Base-by-base conservation (phyloP, 2,888 invertebrate species). In the Julus scandinavius region DNA sequence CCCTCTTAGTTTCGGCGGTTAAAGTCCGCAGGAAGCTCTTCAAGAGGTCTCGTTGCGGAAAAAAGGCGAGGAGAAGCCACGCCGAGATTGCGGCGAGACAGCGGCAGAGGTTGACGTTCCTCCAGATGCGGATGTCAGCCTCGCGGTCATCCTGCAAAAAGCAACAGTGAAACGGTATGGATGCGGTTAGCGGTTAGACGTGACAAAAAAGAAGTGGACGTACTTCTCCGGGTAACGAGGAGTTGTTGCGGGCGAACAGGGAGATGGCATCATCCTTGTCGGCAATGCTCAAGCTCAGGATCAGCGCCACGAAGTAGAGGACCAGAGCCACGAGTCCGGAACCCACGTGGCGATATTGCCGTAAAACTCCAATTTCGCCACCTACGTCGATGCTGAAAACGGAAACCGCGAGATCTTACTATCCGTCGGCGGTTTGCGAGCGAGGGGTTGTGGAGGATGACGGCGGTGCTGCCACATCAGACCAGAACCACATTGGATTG, bases 91-190 rank as follows among this genome's bases (percentile, higher is more conserved):
- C 80, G 11, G 45, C 84, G 7, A 89, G 85, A 84, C 88, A 89
- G 9, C 89, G 83, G 20, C 85, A 88, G 13, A 89, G 88, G 83
- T 84, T 83, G 13, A 89, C 49, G 84, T 88, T 88, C 13, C 17
- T 84, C 88, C 87, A 89, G 3, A 49, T 49, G 20, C n/a, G 72
- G 15, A 87, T 17, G 29, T 87, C 20, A 9, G 17, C 20, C n/a
- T 41, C n/a, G 5, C 20, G 15, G n/a, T 40, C 41, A 6, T 45
- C 49, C 49, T 85, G 11, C n/a, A 20, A 20, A 50, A 7, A 85
- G 41, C 0, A 40, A 86, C 38, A 86, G 13, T 7, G 17, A 49
- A 86, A n/a, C 17, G 13, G 3, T 49, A 49, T 17, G 6, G 50
- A 50, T 50, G n/a, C n/a, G n/a, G n/a, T n/a, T n/a, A n/a, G n/a